These are phyloP conservation scores for Rallus limicola DNA, from an alignment of 2,113 vertebrate genomes.

Conservation along the genomic window DNA sequence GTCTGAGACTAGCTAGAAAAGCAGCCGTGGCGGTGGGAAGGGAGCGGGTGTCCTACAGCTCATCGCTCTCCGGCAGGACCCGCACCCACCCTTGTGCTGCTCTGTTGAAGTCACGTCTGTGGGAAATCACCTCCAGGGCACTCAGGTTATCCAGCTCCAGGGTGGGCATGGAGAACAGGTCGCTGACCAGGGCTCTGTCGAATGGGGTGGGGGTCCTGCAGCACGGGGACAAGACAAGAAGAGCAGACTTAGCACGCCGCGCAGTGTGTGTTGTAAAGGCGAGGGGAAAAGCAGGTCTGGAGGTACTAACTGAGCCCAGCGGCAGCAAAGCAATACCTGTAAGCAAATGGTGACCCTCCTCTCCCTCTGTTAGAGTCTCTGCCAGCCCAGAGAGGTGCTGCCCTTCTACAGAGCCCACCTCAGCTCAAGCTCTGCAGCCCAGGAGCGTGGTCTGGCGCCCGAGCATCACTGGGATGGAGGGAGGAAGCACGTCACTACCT, in stretches of 20 bases:
- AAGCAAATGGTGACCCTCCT: neutral
- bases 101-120: constrained; percentile 90
- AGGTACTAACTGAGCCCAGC: neutral
- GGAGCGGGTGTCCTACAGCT: constrained; percentile 75
- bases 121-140: constrained; percentile 75
- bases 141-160: constrained; percentile 75
- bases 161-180: constrained; percentile 64
- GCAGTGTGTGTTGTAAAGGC: rapidly evolving
- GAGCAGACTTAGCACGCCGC: rapidly evolving
- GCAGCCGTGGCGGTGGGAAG: neutral
- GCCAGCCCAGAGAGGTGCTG: rapidly evolving
- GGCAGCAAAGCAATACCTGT: neutral
- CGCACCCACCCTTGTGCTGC: constrained; percentile 84
- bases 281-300: neutral
- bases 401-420: neutral
- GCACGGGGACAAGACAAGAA: neutral
- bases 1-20: neutral
- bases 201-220: constrained; percentile 87
- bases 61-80: constrained; percentile 84
- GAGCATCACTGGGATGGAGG: neutral
- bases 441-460: neutral
- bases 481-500: neutral
- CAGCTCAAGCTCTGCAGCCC: neutral
- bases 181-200: constrained; percentile 71
- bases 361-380: neutral